Evolutionary conservation across 2,888 invertebrate genomes (phyloP).

Genomic region (Eurytoma californica): DNA sequence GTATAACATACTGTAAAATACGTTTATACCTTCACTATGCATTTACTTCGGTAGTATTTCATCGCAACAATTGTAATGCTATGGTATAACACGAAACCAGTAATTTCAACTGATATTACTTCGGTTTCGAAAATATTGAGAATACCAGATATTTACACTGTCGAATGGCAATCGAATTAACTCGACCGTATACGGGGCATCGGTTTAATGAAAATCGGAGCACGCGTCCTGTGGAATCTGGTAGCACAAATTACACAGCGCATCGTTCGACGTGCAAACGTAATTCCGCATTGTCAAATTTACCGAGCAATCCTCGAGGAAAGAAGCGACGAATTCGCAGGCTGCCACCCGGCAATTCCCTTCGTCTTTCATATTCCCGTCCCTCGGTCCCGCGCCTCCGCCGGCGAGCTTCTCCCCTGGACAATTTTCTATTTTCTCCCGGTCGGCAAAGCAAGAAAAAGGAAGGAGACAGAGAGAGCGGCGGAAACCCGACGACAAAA

Average conservation of each 20-base stretch:
- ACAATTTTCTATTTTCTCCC: constrained; percentile 24
- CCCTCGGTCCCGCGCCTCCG: background rate
- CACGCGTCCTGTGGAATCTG: too few relatives aligned
- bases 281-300: constrained; percentile 32
- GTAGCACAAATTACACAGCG: constrained; percentile 3
- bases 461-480: background rate
- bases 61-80: too few relatives aligned
- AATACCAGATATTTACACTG: too few relatives aligned
- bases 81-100: too few relatives aligned
- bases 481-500: background rate
- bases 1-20: too few relatives aligned
- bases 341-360: constrained; percentile 24
- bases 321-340: background rate
- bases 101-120: too few relatives aligned
- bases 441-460: background rate
- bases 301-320: background rate
- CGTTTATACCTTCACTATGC: too few relatives aligned
- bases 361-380: constrained; percentile 4
- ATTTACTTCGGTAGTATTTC: too few relatives aligned
- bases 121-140: too few relatives aligned
- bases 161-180: too few relatives aligned
- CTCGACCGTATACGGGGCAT: too few relatives aligned
- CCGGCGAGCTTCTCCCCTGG: constrained; percentile 1
- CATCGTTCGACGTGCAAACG: constrained; percentile 1
- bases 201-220: too few relatives aligned